A percentile compares a stretch with the other conserved stretches of the same genome.
phyloP scores from a whole-genome alignment of 2,113 vertebrate species.

The Podarcis raffonei region DNA sequence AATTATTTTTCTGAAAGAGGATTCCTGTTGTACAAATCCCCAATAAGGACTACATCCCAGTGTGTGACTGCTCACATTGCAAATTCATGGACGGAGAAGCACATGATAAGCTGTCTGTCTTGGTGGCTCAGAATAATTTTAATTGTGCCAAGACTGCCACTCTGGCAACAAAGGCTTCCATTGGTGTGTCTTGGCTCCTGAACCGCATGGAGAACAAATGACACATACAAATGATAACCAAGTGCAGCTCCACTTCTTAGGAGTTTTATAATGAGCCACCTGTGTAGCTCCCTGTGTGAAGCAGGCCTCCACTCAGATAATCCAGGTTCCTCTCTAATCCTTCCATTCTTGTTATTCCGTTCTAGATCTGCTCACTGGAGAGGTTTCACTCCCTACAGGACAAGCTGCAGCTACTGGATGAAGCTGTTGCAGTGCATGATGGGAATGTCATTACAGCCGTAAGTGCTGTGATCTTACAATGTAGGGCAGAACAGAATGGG shows the following conservation, averaged over 20 bases:
- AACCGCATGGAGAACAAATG: neutral
- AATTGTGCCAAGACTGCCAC: neutral
- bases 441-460: conserved; percentile 95
- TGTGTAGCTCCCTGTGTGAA: neutral
- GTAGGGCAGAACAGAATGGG: neutral
- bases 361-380: conserved; percentile 86
- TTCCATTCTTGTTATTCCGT: neutral
- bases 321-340: neutral
- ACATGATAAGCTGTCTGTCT: neutral
- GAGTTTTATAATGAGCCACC: neutral
- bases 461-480: conserved; percentile 39
- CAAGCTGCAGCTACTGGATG: conserved; percentile 89
- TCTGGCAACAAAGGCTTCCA: neutral
- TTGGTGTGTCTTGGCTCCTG: too few relatives aligned
- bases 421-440: conserved; percentile 85
- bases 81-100: neutral
- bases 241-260: neutral
- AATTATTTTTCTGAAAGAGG: neutral
- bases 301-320: neutral
- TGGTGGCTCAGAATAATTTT: neutral
- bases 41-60: neutral
- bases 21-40: neutral
- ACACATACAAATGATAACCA: neutral
- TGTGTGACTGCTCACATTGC: neutral
- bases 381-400: conserved; percentile 92